Base-by-base conservation (phyloP, 2,888 invertebrate genomes). In the Philereme transversata region DNA sequence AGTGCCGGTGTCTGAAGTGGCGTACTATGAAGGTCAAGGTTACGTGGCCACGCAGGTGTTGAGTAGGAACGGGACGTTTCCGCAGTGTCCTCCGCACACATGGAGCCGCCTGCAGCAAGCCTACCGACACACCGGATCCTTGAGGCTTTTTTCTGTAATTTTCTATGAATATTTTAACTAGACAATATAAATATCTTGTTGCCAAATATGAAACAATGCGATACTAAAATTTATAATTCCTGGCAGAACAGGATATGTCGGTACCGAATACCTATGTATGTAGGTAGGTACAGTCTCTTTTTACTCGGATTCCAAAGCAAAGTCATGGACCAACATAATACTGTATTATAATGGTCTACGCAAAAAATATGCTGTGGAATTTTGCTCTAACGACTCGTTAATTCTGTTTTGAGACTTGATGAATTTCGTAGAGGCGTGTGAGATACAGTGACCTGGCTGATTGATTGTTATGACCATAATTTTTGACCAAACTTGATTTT, bases 1-100 rank as follows among this genome's bases (percentile, higher is more conserved):
- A 81, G 92, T 92, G 86, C 90, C 92, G 68, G 87, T 91, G 74
- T 89, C 90, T 41, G 92, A 92, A 76, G 92, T 92, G 77, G 89
- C 92, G 68, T 92, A 85, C 79, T 91, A 90, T 73, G 90, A 90
- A 76, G 87, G 88, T 56, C 90, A 91, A 80, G 92, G 92, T 72
- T 91, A 91, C 79, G 90, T 92, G 67, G 90, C 90, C 53, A 90
- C 92, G 69, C 90, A 90, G 75, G 87, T 91, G 71, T 81, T 92
- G 58, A 90, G 91, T 77, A 85, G 88, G 71, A 93, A 91, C 70
- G 93, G 92, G 52, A 93, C 93, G 64, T 93, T 93, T 71, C 93
- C 93, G 44, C 92, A 92, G 75, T 90, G 88, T 63, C 87, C 92
- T n/a, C 92, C 90, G 60, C 88, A 89, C 75, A 89, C 92, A 45